Conservation (phyloP, 2,888 invertebrate species). For the Cephonodes hylas region DNA sequence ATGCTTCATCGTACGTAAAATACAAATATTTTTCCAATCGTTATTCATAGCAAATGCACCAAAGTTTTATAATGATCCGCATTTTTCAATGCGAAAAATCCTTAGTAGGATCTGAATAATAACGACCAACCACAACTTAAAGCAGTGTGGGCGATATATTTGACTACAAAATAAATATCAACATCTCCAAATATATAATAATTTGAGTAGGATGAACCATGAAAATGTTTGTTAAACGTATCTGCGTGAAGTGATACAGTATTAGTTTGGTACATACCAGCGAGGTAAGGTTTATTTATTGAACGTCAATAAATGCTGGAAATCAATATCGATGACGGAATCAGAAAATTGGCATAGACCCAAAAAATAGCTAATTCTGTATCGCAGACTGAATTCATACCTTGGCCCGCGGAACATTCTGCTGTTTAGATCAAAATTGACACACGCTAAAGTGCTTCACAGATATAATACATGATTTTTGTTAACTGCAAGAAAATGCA, state of each 20-base stretch:
- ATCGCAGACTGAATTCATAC: constrained; percentile 19
- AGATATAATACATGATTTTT: not conserved
- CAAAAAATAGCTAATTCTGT: constrained; percentile 40
- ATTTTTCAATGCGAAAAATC: no score
- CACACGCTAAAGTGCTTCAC: not conserved
- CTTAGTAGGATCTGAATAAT: no score
- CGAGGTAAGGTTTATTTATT: constrained; percentile 20
- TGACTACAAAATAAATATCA: not conserved
- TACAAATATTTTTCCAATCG: no score
- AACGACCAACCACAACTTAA: no score
- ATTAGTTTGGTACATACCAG: constrained; percentile 12
- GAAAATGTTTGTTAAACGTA: constrained; percentile 5
- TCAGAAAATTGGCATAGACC: constrained; percentile 37
- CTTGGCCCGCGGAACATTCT: not conserved
- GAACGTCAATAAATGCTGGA: constrained; percentile 28
- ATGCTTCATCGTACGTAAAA: no score
- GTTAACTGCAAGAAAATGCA: not conserved
- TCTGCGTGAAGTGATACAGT: constrained; percentile 11
- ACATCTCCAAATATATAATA: not conserved
- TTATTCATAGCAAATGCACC: no score
- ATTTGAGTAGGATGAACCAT: not conserved
- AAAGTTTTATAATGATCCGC: no score
- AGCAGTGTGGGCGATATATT: not conserved
- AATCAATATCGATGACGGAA: constrained; percentile 36
- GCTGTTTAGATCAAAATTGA: not conserved